These are phyloP conservation scores for Lates calcarifer DNA, from an alignment of 2,113 vertebrate genomes.

Conservation along the genomic window DNA sequence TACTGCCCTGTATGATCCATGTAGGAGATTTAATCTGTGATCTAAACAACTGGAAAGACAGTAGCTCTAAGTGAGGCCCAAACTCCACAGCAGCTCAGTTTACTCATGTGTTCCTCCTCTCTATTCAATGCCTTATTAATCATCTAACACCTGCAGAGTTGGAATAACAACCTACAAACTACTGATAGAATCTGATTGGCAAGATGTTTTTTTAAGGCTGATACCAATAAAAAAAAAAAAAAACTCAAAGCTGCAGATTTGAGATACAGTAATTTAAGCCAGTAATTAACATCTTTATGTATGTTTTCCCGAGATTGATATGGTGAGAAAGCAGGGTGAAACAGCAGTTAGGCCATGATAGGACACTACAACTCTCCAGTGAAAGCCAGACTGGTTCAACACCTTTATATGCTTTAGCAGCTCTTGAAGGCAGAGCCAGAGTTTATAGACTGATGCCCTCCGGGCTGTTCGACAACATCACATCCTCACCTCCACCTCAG, in stretches of 20 bases:
- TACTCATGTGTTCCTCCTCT: conserved; percentile 3
- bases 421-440: conserved; percentile 48
- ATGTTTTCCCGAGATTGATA: conserved; percentile 6
- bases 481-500: conserved; percentile 17
- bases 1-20: neutral
- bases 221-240: conserved; percentile 13
- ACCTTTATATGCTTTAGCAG: conserved; percentile 18
- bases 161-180: conserved; percentile 42
- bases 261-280: conserved; percentile 15
- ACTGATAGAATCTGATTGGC: conserved; percentile 51
- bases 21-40: neutral
- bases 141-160: conserved; percentile 20
- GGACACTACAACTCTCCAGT: conserved; percentile 30
- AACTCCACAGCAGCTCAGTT: conserved; percentile 28
- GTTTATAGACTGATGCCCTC: neutral
- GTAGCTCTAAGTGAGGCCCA: conserved; percentile 3
- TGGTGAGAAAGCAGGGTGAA: conserved; percentile 29
- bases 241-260: conserved; percentile 35
- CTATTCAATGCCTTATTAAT: neutral
- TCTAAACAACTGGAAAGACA: neutral
- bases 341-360: conserved; percentile 41
- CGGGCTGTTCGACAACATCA: conserved; percentile 6
- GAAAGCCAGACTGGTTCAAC: conserved; percentile 38
- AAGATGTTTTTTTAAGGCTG: conserved; percentile 57
- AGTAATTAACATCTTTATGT: conserved; percentile 22